Evolutionary conservation across 2,113 vertebrate species (phyloP).

Genomic region (Sebastes fasciatus): DNA sequence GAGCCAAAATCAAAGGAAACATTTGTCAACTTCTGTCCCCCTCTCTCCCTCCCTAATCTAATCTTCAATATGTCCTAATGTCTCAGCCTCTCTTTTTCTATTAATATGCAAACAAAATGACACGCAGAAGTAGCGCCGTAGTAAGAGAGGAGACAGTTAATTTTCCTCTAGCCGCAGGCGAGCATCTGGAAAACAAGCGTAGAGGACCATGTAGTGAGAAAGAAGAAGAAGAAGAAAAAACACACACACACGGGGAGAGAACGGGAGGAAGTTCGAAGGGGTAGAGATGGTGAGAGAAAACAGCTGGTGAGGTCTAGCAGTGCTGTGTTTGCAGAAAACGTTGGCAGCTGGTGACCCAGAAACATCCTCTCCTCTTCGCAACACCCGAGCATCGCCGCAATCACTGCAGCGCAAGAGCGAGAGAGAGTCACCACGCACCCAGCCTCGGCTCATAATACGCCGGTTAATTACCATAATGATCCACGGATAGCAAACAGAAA

Average conservation of each 20-base stretch:
- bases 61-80: constrained; percentile 52
- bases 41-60: background rate
- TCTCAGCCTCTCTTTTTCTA: constrained; percentile 33
- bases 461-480: constrained; percentile 59
- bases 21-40: constrained; percentile 7
- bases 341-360: constrained; percentile 81
- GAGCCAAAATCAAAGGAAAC: constrained; percentile 41
- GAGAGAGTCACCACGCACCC: constrained; percentile 28
- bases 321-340: constrained; percentile 79
- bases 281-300: constrained; percentile 66
- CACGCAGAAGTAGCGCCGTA: constrained; percentile 19
- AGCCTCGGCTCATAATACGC: constrained; percentile 41
- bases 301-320: constrained; percentile 74
- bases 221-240: background rate
- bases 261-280: constrained; percentile 51
- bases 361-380: constrained; percentile 62
- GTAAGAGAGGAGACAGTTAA: constrained; percentile 56
- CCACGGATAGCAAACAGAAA: constrained; percentile 41
- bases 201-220: constrained; percentile 26
- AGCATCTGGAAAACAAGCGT: constrained; percentile 47
- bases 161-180: constrained; percentile 58
- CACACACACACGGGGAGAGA: background rate
- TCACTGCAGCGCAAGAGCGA: constrained; percentile 62
- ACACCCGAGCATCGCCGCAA: constrained; percentile 49
- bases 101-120: constrained; percentile 67